Evolutionary conservation across 2,113 vertebrate species (phyloP).

Genomic region (Tiliqua scincoides): DNA sequence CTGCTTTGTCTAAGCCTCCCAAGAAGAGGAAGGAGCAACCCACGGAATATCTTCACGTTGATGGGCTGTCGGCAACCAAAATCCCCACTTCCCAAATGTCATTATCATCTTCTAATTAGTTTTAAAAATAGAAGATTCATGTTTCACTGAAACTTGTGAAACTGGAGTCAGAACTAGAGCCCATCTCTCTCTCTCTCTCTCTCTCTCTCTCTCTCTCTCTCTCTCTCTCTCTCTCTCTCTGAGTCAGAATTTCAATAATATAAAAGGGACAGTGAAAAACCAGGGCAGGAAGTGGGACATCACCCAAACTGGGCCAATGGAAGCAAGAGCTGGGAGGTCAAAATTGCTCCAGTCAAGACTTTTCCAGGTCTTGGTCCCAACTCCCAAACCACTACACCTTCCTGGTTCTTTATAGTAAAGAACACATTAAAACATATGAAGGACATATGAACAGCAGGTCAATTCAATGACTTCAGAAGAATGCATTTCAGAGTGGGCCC

Average conservation of each 20-base stretch:
- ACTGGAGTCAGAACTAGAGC: conserved; percentile 53
- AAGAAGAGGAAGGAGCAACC: conserved; percentile 68
- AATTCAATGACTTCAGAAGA: no score
- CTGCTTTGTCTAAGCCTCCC: conserved; percentile 64
- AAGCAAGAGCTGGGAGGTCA: background rate
- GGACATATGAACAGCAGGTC: no score
- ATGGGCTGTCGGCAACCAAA: conserved; percentile 59
- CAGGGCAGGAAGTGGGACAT: background rate
- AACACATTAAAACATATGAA: no score
- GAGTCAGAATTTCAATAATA: background rate
- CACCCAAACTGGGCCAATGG: no score
- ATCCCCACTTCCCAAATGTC: conserved; percentile 75
- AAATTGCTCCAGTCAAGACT: background rate
- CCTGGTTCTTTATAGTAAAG: no score
- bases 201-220: no score
- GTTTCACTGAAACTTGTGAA: conserved; percentile 62
- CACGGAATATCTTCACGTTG: conserved; percentile 40
- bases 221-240: no score
- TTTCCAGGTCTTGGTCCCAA: no score
- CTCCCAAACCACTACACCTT: no score
- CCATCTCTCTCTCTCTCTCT: background rate
- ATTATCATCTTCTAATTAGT: conserved; percentile 80
- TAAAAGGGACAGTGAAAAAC: background rate
- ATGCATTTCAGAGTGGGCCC: no score
- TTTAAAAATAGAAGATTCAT: conserved; percentile 72